A percentile compares a stretch with the other conserved stretches of the same genome.
These are phyloP conservation scores for Empis stercorea DNA, from an alignment of 2,888 invertebrate species.

Conservation along the genomic window DNA sequence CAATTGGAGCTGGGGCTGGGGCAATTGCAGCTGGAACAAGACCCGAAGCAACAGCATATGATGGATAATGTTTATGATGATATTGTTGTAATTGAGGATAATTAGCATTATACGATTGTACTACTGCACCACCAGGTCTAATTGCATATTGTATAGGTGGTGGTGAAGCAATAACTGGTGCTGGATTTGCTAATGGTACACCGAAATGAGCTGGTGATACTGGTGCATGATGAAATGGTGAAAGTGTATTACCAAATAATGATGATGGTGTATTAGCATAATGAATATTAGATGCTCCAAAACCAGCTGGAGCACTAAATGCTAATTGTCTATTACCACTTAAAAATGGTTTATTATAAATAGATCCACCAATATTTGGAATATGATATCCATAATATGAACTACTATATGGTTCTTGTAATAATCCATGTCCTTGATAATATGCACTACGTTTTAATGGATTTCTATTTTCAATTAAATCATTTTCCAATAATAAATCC, in stretches of 20 bases:
- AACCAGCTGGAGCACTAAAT: background rate
- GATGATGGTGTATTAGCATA: too few relatives aligned
- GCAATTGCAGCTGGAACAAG: slow-evolving; percentile 4
- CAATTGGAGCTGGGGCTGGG: background rate
- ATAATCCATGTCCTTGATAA: slow-evolving; percentile 3
- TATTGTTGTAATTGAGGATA: slow-evolving; percentile 27
- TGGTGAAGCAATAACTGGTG: too few relatives aligned
- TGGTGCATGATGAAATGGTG: background rate
- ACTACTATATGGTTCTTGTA: slow-evolving; percentile 4
- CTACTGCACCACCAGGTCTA: slow-evolving; percentile 29
- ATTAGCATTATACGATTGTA: slow-evolving; percentile 29
- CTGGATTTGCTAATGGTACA: background rate
- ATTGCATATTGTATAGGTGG: slow-evolving; percentile 21
- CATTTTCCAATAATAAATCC: background rate
- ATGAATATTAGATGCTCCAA: background rate
- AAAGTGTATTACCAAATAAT: background rate
- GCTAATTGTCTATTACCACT: background rate
- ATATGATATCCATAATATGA: slow-evolving; percentile 6
- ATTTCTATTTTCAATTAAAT: background rate
- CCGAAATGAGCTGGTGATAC: background rate
- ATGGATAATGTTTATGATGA: slow-evolving; percentile 17
- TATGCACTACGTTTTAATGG: slow-evolving; percentile 4
- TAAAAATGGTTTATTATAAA: too few relatives aligned
- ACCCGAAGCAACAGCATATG: slow-evolving; percentile 6
- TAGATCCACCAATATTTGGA: background rate